Base-by-base conservation (phyloP, 2,113 vertebrate species). In the Myiozetetes cayanensis region DNA sequence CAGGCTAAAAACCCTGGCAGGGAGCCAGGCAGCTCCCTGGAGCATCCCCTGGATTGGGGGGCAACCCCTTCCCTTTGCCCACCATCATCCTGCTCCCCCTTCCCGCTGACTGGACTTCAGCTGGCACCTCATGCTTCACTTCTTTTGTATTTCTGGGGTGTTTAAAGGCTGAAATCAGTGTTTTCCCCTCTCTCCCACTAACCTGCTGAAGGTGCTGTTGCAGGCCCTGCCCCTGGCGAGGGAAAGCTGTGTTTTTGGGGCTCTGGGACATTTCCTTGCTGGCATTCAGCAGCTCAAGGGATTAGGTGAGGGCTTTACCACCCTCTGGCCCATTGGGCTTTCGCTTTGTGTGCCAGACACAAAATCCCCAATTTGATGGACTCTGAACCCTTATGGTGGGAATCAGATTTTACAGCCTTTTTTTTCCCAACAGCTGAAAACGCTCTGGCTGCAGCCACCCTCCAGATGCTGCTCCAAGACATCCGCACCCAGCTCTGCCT, bases 341-440 rank as follows among this genome's bases (percentile, higher is more conserved):
- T 96, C 94, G 72, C 53, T 47, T 92, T 77, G 71, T 74, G 71
- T 89, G 91, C 90, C 94, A 85, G 93, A 74, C 78, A 88, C 46
- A 46, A 94, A 83, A 77, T 62, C 89, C 91, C 87, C 71, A 8
- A 78, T 92, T 90, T 53, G 88, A 89, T 88, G 72, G 68, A 83
- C 41, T 82, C 14, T 0, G 1, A 49, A 14, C 65, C 68, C 25
- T 63, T 4, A 55, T 5, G 74, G 91, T 94, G 94, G 90, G 81
- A 90, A 91, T 58, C 8, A 3, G 2, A 12, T 94, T 96, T 96
- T 91, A 96, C 61, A 87, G 76, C 72, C 30, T 95, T 90, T 41
- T 41, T 41, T 95, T 87, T 25, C 82, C 87, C 93, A 94, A 62
- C 88, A 95, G 92, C 90, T 92, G 88, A 90, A 88, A 87, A 58